These are phyloP conservation scores for Heptranchias perlo DNA, from an alignment of 2,113 vertebrate species.

Conservation along the genomic window DNA sequence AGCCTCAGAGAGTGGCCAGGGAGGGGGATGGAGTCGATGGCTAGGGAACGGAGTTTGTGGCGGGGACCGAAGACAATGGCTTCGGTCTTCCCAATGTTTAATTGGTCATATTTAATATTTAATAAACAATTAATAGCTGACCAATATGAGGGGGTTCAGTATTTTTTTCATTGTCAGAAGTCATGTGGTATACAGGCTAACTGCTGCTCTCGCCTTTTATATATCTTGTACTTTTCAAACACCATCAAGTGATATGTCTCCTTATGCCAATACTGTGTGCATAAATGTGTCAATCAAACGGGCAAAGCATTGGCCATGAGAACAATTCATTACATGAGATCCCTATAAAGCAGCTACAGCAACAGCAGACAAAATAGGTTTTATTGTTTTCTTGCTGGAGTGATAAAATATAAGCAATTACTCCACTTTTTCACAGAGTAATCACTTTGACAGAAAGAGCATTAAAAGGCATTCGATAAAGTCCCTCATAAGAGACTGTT, in stretches of 20 bases:
- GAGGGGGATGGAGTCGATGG: no score
- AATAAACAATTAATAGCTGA: neutral
- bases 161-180: neutral
- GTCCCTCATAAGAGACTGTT: no score
- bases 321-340: neutral
- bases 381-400: neutral
- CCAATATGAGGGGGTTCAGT: neutral
- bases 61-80: no score
- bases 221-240: no score
- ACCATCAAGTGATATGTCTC: neutral
- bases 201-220: no score
- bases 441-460: neutral
- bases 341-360: neutral
- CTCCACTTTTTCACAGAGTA: neutral
- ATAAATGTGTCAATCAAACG: neutral
- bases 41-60: no score
- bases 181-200: no score
- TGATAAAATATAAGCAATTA: neutral
- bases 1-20: no score
- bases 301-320: neutral
- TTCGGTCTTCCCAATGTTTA: no score
- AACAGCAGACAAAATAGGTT: neutral
- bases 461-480: no score
- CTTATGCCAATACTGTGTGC: neutral
- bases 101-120: neutral